Conservation (phyloP, 2,888 invertebrate species). For the Himalopsyche tibetana region DNA sequence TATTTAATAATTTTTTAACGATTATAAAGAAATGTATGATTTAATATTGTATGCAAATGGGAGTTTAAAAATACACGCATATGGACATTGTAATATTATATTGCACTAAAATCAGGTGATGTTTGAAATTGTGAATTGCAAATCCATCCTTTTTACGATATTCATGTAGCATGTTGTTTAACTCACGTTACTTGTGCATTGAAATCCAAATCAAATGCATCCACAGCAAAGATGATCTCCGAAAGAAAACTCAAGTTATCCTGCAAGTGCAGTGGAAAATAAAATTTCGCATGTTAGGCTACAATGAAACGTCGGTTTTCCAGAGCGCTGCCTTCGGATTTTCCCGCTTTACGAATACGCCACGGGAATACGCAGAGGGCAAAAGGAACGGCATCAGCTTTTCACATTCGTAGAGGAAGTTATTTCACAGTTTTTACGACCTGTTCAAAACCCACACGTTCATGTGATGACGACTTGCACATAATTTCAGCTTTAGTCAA, state of each 20-base stretch:
- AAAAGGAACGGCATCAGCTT: not conserved
- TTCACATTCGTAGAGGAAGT: conserved; percentile 7
- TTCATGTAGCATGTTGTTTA: not conserved
- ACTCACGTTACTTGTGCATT: not conserved
- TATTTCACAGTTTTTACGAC: not conserved
- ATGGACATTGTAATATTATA: too few species aligned
- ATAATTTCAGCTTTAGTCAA: too few species aligned
- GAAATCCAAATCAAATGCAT: conserved; percentile 10
- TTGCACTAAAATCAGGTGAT: too few species aligned
- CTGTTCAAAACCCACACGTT: conserved; percentile 9
- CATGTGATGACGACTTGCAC: not conserved
- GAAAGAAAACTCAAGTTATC: conserved; percentile 25
- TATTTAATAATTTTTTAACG: too few species aligned
- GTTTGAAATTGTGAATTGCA: too few species aligned
- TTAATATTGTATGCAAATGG: too few species aligned
- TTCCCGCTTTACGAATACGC: conserved; percentile 6
- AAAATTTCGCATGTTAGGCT: not conserved
- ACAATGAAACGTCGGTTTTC: conserved; percentile 27
- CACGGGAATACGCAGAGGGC: conserved; percentile 1
- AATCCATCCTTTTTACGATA: not conserved
- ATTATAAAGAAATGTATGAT: too few species aligned
- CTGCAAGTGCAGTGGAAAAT: conserved; percentile 4
- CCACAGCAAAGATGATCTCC: not conserved
- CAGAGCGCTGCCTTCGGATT: not conserved
- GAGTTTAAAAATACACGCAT: too few species aligned